phyloP scores from a whole-genome alignment of 2,113 vertebrate species.

The Todiramphus chloris region DNA sequence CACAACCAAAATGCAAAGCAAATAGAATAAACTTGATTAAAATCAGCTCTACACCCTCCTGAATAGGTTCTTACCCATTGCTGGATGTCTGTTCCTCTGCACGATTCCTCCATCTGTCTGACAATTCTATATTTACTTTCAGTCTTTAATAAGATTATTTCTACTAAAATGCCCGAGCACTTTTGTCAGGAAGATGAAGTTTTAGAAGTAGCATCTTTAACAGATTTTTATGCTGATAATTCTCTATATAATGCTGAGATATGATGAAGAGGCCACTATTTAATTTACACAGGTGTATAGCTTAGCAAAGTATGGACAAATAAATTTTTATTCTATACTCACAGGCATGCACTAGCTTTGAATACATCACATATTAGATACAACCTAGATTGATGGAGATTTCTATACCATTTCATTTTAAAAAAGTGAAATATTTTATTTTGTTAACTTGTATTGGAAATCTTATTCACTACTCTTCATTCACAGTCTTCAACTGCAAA shows the following conservation, averaged over 20 bases:
- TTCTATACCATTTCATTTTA: not conserved
- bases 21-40: conserved; percentile 7
- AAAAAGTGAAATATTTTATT: not conserved
- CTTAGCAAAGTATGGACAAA: not conserved
- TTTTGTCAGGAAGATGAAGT: not conserved
- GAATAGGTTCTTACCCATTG: not conserved
- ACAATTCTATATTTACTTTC: not conserved
- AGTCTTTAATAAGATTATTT: conserved; percentile 18
- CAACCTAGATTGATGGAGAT: not conserved
- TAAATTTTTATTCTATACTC: not conserved
- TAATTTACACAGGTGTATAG: not conserved
- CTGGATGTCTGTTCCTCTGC: not conserved
- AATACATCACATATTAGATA: not conserved
- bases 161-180: not conserved
- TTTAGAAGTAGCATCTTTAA: not conserved
- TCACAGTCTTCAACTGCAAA: not conserved
- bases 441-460: not conserved
- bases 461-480: not conserved
- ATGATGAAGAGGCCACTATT: not conserved
- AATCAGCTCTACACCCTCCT: not conserved
- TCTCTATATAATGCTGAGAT: not conserved
- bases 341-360: not conserved
- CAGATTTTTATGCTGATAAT: not conserved
- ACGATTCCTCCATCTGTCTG: conserved; percentile 19
- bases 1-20: not conserved